Evolutionary conservation across 2,113 vertebrate species (phyloP), one percentile per base, ranked within the genome.

Genomic region (Acrocephalus kingi): DNA sequence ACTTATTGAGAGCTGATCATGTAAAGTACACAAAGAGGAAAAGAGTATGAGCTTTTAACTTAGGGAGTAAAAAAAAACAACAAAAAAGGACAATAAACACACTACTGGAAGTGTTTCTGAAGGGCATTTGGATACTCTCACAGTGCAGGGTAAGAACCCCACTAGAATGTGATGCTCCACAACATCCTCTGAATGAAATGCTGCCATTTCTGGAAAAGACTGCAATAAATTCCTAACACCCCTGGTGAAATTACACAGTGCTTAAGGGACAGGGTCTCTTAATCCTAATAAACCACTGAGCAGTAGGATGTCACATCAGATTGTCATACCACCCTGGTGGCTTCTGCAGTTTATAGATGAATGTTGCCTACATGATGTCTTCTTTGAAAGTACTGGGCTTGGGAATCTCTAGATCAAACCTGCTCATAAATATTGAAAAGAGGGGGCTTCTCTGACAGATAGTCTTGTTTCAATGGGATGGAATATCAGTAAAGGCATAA

Each of bases 1-100:
- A 63, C 61, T 96, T 94, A 79, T n/a, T 79, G 84, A 79, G 41
- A 94, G 45, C 33, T 89, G 89, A 72, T 94, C 4, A 4, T 84
- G 31, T 43, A 78, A 95, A 94, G 83, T 31, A 52, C 52, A 45
- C 7, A 64, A 71, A 84, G 81, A 82, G 72, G 41, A 79, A 62
- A 87, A 83, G 68, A 89, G 13, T 35, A 49, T 89, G 90, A 80
- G 85, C 63, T 94, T 95, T 96, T 96, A 91, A 67, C 71, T 77
- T 31, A 27, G 8, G 7, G 18, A 90, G 11, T 39, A 25, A 19
- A 46, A 54, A 39, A 48, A 33, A 72, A 30, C 18, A 66, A 74
- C 9, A 48, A 33, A 37, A 45, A 46, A 48, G 39, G 10, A 8
- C 49, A 43, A 77, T 69, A 88, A 90, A 62, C 46, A 71, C 20